phyloP scores from a whole-genome alignment of 2,888 invertebrate genomes.

The Ctena decussata region DNA sequence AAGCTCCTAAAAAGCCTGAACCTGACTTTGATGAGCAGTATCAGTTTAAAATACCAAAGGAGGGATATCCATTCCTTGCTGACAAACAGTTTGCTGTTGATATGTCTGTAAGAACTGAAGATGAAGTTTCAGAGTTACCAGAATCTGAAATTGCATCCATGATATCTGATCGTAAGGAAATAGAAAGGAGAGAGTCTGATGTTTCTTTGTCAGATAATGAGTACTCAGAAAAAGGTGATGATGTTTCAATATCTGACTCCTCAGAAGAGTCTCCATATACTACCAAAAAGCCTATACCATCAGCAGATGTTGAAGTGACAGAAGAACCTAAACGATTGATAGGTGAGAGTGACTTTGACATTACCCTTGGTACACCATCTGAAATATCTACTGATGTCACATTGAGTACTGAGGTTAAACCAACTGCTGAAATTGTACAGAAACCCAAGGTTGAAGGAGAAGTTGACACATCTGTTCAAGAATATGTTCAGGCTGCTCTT shows the following conservation, averaged over 20 bases:
- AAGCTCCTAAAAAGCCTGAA: constrained; percentile 24
- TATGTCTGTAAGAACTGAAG: constrained; percentile 66
- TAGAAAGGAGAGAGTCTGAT: constrained; percentile 59
- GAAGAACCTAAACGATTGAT: constrained; percentile 34
- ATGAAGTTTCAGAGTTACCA: constrained; percentile 65
- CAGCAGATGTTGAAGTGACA: constrained; percentile 17
- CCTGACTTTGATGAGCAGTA: constrained; percentile 58
- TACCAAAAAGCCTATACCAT: constrained; percentile 16
- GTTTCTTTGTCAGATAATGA: constrained; percentile 62
- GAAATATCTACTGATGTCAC: not conserved
- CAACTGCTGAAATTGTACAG: constrained; percentile 18
- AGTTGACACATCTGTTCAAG: constrained; percentile 84
- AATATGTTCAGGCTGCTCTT: constrained; percentile 79
- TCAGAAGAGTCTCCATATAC: constrained; percentile 55
- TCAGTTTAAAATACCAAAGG: constrained; percentile 55
- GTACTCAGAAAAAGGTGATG: constrained; percentile 63
- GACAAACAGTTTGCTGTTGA: constrained; percentile 55
- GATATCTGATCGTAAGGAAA: constrained; percentile 55
- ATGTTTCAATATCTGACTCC: constrained; percentile 63
- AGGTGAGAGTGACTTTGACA: constrained; percentile 50
- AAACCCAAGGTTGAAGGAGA: constrained; percentile 9
- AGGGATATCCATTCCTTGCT: constrained; percentile 24
- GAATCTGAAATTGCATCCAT: constrained; percentile 67
- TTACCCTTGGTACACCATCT: constrained; percentile 33
- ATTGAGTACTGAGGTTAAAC: not conserved